Percentiles rank a stretch among this genome's conserved stretches.
phyloP scores from a whole-genome alignment of 2,888 invertebrate genomes.

The Tipula vernalis region DNA sequence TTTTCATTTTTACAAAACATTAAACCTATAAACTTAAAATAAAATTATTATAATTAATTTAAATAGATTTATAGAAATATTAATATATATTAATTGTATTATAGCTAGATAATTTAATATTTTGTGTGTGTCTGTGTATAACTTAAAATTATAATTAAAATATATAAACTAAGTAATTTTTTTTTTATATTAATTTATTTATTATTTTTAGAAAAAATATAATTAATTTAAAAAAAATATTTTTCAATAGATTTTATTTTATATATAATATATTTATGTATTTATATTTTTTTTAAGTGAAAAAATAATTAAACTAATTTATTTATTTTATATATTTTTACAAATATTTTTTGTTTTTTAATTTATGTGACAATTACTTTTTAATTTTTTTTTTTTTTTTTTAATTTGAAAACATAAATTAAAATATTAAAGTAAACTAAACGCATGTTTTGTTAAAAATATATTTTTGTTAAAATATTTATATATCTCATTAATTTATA shows the following conservation, averaged over 20 bases:
- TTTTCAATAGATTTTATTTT: background rate
- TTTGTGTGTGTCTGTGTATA: background rate
- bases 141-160: background rate
- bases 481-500: background rate
- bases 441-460: background rate
- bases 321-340: background rate
- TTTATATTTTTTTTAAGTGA: background rate
- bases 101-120: background rate
- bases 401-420: background rate
- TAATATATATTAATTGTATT: background rate
- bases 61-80: background rate
- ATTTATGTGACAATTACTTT: background rate
- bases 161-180: background rate
- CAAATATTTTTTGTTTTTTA: background rate
- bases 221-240: background rate
- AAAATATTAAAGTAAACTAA: background rate
- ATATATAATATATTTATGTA: background rate
- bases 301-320: conserved; percentile 4
- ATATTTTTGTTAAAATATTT: background rate
- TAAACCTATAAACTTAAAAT: background rate
- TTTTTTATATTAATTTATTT: background rate
- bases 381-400: background rate
- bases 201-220: background rate
- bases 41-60: background rate
- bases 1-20: background rate